These are phyloP conservation scores for Varroa destructor DNA, from an alignment of 1,140 invertebrate species.

Conservation along the genomic window DNA sequence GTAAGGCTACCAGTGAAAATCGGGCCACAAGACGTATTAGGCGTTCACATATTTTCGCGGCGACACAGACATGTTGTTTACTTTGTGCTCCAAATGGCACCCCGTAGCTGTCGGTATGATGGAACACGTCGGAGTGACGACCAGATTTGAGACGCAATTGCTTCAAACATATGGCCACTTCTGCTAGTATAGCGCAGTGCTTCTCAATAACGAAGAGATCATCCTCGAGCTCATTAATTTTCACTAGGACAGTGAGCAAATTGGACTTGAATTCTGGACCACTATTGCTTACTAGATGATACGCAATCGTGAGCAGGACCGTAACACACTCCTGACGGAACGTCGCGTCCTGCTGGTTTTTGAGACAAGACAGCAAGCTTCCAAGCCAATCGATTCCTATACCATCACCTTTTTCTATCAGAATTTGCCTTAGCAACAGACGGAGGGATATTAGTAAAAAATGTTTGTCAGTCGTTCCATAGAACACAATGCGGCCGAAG, in stretches of 20 bases:
- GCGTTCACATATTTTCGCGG: constrained; percentile 12
- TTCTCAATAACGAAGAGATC: background rate
- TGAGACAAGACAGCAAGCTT: background rate
- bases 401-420: constrained; percentile 1
- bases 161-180: constrained; percentile 3
- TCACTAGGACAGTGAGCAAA: constrained; percentile 5
- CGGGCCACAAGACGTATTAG: background rate
- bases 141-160: background rate
- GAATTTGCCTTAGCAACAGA: background rate
- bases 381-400: constrained; percentile 2
- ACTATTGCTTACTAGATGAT: constrained; percentile 22
- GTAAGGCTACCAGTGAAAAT: background rate
- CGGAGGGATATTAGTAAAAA: background rate
- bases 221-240: constrained; percentile 14
- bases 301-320: constrained; percentile 13
- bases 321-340: constrained; percentile 9
- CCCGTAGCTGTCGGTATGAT: constrained; percentile 22
- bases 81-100: background rate
- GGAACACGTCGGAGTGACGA: background rate
- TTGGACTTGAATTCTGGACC: constrained; percentile 1
- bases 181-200: constrained; percentile 11
- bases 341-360: background rate
- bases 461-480: background rate
- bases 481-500: constrained; percentile 16
- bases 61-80: constrained; percentile 10